These are phyloP conservation scores for Drosophila ezoana DNA, from an alignment of 2,888 invertebrate genomes.

Conservation along the genomic window DNA sequence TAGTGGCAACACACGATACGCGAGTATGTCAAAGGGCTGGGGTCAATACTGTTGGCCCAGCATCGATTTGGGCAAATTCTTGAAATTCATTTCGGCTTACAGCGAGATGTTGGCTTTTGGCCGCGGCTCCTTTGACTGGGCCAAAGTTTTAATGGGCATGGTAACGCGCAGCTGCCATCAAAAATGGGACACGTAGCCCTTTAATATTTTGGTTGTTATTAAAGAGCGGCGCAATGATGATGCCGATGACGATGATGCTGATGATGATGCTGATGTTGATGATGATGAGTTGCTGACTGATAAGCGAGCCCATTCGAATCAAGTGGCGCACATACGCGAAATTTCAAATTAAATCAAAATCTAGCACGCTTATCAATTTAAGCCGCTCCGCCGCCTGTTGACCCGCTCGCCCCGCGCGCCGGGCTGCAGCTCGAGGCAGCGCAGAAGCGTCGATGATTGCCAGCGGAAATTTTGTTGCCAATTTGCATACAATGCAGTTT, in stretches of 20 bases:
- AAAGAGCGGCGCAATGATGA: slow-evolving; percentile 13
- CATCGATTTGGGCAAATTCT: slow-evolving; percentile 51
- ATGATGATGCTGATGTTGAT: slow-evolving; percentile 7
- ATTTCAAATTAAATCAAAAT: slow-evolving; percentile 51
- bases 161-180: slow-evolving; percentile 27
- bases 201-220: slow-evolving; percentile 40
- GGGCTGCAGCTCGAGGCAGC: not conserved
- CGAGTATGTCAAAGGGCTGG: slow-evolving; percentile 5
- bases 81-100: slow-evolving; percentile 42
- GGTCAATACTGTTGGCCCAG: slow-evolving; percentile 2
- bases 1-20: slow-evolving; percentile 19
- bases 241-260: slow-evolving; percentile 8
- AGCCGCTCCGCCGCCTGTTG: slow-evolving; percentile 8
- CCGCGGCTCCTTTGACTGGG: slow-evolving; percentile 14
- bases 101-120: slow-evolving; percentile 19
- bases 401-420: not conserved
- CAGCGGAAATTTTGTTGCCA: slow-evolving; percentile 60
- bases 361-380: slow-evolving; percentile 69
- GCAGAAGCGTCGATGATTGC: slow-evolving; percentile 26
- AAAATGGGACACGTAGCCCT: slow-evolving; percentile 55
- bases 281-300: slow-evolving; percentile 27
- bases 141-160: slow-evolving; percentile 65
- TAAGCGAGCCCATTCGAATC: slow-evolving; percentile 29
- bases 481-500: slow-evolving; percentile 75
- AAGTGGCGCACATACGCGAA: slow-evolving; percentile 24